phyloP scores from a whole-genome alignment of 2,113 vertebrate genomes.

The Mustelus asterias region DNA sequence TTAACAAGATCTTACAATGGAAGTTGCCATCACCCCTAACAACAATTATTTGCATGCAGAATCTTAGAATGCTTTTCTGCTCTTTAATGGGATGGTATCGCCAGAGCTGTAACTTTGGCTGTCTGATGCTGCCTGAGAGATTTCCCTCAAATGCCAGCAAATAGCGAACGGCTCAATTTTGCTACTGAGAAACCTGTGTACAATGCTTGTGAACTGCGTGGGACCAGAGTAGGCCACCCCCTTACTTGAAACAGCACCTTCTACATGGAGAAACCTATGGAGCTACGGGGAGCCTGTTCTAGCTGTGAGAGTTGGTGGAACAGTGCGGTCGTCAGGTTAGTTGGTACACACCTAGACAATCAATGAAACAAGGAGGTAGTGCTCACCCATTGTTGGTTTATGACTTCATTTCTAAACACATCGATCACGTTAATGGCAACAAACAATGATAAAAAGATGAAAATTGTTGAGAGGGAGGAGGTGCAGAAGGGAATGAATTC shows the following conservation, averaged over 20 bases:
- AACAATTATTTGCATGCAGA: neutral
- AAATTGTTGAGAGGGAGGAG: neutral
- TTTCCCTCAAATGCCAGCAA: neutral
- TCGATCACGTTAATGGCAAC: neutral
- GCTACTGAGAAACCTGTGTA: neutral
- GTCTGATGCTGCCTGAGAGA: neutral
- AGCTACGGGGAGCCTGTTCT: neutral
- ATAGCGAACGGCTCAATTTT: neutral
- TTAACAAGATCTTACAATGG: neutral
- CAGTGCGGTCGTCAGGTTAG: neutral
- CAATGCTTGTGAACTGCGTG: neutral
- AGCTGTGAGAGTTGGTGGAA: neutral
- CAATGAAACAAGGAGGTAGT: neutral
- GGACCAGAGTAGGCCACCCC: neutral
- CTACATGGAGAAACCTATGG: neutral
- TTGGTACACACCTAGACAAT: neutral
- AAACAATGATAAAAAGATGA: neutral
- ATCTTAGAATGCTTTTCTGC: neutral
- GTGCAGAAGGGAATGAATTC: neutral
- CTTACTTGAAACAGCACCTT: neutral
- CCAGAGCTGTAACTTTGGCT: neutral
- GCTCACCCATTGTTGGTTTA: neutral
- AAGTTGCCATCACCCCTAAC: neutral
- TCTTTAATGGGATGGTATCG: neutral
- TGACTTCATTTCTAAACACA: neutral